phyloP scores from a whole-genome alignment of 1,140 invertebrate species.

The Lepidurus apus region DNA sequence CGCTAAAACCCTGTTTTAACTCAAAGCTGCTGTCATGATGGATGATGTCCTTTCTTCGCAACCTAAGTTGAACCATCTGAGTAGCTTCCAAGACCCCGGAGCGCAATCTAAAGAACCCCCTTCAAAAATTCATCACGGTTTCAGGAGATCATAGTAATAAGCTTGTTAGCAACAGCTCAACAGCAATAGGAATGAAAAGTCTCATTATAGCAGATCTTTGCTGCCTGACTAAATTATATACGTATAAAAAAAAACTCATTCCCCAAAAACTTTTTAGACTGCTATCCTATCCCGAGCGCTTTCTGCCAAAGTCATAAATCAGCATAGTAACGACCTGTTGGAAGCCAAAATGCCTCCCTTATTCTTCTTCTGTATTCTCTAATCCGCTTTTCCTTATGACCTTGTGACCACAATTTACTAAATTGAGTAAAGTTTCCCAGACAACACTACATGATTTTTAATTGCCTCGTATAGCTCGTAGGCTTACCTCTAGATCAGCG shows the following conservation, averaged over 20 bases:
- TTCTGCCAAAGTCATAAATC: too few relatives aligned
- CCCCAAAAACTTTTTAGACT: too few relatives aligned
- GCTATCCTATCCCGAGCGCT: too few relatives aligned
- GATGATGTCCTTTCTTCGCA: not conserved
- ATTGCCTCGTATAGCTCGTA: not conserved
- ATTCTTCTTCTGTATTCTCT: not conserved
- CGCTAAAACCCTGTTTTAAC: not conserved
- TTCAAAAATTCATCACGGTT: slow-evolving; percentile 19
- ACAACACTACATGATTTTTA: not conserved
- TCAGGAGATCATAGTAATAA: slow-evolving; percentile 8
- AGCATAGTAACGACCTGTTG: too few relatives aligned
- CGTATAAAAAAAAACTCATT: too few relatives aligned
- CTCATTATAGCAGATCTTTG: not conserved
- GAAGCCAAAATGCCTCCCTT: too few relatives aligned
- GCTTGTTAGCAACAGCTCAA: slow-evolving; percentile 1
- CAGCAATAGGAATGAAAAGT: not conserved
- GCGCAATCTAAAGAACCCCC: not conserved
- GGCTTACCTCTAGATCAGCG: not conserved
- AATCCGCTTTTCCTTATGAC: not conserved
- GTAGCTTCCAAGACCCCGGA: not conserved
- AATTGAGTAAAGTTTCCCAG: not conserved
- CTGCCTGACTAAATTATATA: not conserved
- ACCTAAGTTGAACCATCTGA: not conserved
- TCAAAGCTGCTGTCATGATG: not conserved
- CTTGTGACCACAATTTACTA: not conserved